Evolutionary conservation across 1,140 invertebrate genomes (phyloP).

Genomic region (Temnothorax longispinosus): DNA sequence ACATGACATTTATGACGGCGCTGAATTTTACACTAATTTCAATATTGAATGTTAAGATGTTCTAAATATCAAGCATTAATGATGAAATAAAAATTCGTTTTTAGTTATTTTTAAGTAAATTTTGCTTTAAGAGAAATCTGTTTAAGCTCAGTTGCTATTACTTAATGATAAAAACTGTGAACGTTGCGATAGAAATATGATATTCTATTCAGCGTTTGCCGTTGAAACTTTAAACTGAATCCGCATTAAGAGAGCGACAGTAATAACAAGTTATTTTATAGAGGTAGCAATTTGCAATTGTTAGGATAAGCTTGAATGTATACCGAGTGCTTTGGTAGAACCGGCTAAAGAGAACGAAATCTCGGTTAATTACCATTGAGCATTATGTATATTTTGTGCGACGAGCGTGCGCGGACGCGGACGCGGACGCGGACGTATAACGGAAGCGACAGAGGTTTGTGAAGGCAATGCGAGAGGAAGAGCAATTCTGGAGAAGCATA

Average conservation of each 20-base stretch:
- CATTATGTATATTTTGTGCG: conserved; percentile 59
- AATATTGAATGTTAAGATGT: not conserved
- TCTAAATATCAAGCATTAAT: not conserved
- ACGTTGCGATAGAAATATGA: not conserved
- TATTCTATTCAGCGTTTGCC: not conserved
- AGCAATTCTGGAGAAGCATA: conserved; percentile 51
- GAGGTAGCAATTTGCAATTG: conserved; percentile 7
- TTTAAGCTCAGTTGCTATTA: not conserved
- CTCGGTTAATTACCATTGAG: conserved; percentile 71
- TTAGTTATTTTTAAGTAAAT: conserved; percentile 2
- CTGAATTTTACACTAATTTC: not conserved
- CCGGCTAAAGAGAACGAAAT: conserved; percentile 46
- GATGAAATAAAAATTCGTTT: not conserved
- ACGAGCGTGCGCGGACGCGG: not conserved
- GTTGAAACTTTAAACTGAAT: conserved; percentile 12
- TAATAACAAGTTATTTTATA: not conserved
- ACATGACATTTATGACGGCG: not conserved
- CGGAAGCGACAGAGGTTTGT: conserved; percentile 58
- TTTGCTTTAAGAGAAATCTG: not conserved
- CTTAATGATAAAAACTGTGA: not conserved
- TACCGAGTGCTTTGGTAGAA: conserved; percentile 6
- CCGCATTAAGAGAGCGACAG: not conserved
- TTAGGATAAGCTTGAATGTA: not conserved
- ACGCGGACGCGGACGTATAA: not conserved
- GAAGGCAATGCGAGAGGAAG: conserved; percentile 61